A percentile compares a stretch with the other conserved stretches of the same genome.
These are phyloP conservation scores for Tribolium freemani DNA, from an alignment of 2,888 invertebrate genomes.

Conservation along the genomic window DNA sequence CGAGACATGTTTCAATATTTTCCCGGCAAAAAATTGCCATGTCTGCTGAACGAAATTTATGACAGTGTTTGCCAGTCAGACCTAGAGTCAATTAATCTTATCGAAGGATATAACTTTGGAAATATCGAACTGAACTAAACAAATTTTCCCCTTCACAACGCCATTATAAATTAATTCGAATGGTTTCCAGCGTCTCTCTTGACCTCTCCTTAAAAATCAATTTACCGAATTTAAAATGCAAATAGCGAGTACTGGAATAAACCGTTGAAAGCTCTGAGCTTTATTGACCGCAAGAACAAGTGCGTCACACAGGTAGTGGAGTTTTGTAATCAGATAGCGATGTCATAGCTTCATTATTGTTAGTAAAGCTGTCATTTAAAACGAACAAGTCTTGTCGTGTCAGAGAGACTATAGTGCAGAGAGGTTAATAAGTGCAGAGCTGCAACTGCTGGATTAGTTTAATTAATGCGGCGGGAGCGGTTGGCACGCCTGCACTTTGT, in stretches of 20 bases:
- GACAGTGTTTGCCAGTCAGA: conserved; percentile 12
- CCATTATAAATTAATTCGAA: neutral
- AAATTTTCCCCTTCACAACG: neutral
- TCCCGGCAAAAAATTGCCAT: conserved; percentile 2
- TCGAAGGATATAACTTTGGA: neutral
- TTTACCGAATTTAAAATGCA: conserved; percentile 9
- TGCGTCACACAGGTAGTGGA: neutral
- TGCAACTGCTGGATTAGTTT: conserved; percentile 3
- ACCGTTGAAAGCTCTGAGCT: conserved; percentile 16
- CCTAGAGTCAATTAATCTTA: conserved; percentile 8
- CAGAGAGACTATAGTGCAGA: neutral
- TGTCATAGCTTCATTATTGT: conserved; percentile 24
- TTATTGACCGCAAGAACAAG: conserved; percentile 19
- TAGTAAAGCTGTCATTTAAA: conserved; percentile 13
- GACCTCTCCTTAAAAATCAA: neutral
- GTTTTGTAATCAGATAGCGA: conserved; percentile 9
- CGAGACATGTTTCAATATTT: conserved; percentile 21
- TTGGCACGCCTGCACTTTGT: neutral
- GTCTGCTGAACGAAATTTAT: conserved; percentile 9
- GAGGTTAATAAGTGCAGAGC: neutral
- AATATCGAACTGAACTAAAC: neutral
- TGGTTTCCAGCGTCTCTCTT: no score
- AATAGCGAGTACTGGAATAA: conserved; percentile 6
- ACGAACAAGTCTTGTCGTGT: neutral
- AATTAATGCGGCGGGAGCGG: conserved; percentile 4